Base-by-base conservation (phyloP, 1,140 invertebrate genomes). In the Temnothorax nylanderi region DNA sequence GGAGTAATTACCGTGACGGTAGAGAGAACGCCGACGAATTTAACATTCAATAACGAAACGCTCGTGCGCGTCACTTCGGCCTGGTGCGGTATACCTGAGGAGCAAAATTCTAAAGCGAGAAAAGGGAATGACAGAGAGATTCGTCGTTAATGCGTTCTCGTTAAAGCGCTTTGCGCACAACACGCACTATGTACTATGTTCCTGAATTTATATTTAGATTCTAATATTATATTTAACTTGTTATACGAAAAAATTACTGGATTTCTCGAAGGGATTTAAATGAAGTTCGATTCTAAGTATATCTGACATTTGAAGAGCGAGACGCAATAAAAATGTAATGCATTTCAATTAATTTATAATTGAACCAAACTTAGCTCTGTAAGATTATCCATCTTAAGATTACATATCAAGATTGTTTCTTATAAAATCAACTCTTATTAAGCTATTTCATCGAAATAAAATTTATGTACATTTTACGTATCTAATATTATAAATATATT, bases 11-110 rank as follows among this genome's bases (percentile, higher is more conserved):
- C 60, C 85, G 54, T 51, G 78, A 89, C 78, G 76, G 85, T 80
- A 54, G 85, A 49, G 69, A 71, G 85, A 49, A 44, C 51, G 32
- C 51, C 74, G 87, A 80, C 69, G 71, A 87, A 90, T 87, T 90
- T 89, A 89, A 87, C 84, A 58, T 89, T 86, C 87, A 89, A 89
- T 89, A 89, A 89, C 88, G 87, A 86, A 80, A 44, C 76, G 34
- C 56, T 82, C 80, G 69, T 41, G 80, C 80, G 80, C 80, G 67
- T 75, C 41, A 75, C 26, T 71, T 16, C 8, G 32, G 18, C 44
- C 10, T 49, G 44, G 26, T 34, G 80, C 41, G 80, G 11, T 75
- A 47, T 26, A 74, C 26, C 26, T 47, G 67, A 82, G 49, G 10
- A 74, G 26, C 37, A 58, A 26, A 78, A 71, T 10, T 18, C 37